Percentiles rank a stretch among this genome's conserved stretches.
Conservation (phyloP, 2,888 invertebrate species). For the Epistrophe eligans region DNA sequence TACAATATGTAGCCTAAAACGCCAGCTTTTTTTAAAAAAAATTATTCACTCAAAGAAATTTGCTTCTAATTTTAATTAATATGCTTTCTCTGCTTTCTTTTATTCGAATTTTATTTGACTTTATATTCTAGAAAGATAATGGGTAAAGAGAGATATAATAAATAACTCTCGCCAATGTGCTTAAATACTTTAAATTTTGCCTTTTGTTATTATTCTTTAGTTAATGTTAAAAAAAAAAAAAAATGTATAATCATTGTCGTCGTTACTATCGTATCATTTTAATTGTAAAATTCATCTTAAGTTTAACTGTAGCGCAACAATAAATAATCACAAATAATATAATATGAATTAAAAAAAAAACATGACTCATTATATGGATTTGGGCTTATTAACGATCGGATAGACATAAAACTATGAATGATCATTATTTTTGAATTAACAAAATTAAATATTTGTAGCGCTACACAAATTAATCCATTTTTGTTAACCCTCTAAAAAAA, state of each 20-base stretch:
- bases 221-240: background rate
- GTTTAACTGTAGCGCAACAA: conserved; percentile 30
- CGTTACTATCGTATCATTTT: background rate
- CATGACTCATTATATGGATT: no score
- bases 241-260: background rate
- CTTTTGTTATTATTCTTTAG: conserved; percentile 24
- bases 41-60: conserved; percentile 39
- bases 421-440: background rate
- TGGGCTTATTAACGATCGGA: background rate
- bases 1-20: conserved; percentile 79
- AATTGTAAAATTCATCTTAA: background rate
- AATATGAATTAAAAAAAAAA: background rate
- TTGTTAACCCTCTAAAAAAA: background rate
- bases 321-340: background rate
- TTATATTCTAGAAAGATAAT: conserved; percentile 20
- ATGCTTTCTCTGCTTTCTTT: conserved; percentile 69
- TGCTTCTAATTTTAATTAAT: conserved; percentile 53
- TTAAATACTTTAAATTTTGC: conserved; percentile 33
- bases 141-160: conserved; percentile 35
- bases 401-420: background rate
- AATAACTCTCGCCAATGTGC: conserved; percentile 16
- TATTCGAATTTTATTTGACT: conserved; percentile 37
- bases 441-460: conserved; percentile 6
- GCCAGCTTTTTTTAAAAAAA: conserved; percentile 48
- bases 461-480: conserved; percentile 9